Conservation (phyloP, 2,888 invertebrate species). For the Dendrolimus pini region DNA sequence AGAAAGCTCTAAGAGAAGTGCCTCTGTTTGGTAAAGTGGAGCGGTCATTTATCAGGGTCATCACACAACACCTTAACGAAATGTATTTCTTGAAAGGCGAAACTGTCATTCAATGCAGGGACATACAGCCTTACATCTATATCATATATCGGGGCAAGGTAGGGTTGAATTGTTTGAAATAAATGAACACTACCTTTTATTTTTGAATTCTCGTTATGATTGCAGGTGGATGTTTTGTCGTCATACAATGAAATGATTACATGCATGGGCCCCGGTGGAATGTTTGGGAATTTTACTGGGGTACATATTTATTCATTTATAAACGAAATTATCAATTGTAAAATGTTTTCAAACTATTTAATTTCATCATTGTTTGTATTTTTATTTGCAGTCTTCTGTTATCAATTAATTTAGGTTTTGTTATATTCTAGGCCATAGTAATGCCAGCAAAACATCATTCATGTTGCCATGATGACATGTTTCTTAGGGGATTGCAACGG, state of each 20-base stretch:
- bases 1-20: constrained; percentile 67
- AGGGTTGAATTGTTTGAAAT: constrained; percentile 4
- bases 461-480: no score
- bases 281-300: constrained; percentile 70
- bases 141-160: constrained; percentile 74
- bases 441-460: no score
- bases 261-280: constrained; percentile 71
- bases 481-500: no score
- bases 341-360: no score
- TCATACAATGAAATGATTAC: constrained; percentile 71
- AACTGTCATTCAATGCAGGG: constrained; percentile 62
- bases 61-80: constrained; percentile 69
- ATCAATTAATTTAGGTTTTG: no score
- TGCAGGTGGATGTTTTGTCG: constrained; percentile 61
- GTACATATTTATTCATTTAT: constrained; percentile 29
- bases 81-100: constrained; percentile 70
- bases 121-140: constrained; percentile 63
- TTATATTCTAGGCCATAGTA: no score
- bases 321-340: no score
- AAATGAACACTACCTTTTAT: neutral
- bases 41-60: constrained; percentile 69
- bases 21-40: constrained; percentile 72
- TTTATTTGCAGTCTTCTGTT: no score
- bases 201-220: constrained; percentile 3
- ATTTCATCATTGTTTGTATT: no score